Evolutionary conservation across 2,888 invertebrate genomes (phyloP), one percentile per base, ranked within the genome.

Genomic region (Adineta ricciae): DNA sequence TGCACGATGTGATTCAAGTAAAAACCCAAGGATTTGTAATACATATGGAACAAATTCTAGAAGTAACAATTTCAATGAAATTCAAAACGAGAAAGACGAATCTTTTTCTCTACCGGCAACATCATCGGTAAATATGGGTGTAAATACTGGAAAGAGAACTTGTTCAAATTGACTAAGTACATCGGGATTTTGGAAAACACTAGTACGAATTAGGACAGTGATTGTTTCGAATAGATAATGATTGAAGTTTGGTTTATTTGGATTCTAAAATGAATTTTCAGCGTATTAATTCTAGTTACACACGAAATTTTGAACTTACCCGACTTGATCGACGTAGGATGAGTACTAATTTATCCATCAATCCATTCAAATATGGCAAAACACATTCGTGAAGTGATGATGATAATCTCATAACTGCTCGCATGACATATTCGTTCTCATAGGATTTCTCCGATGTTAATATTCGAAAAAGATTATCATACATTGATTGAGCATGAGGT

Each of bases 391-490:
- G 95, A 32, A 97, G 41, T 41, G 78, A 41, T 41, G 38, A 78
- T 24, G 78, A 78, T 27, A 86, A 52, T 83, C 86, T 50, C 86
- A 84, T 84, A n/a, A 85, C 78, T 38, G 85, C 46, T 92, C 96
- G 97, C 96, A 99, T 99, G 14, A 95, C 93, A 89, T 99, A 98
- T 91, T 98, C 97, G 90, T 98, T 98, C 91, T 98, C 97, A 87
- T 94, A 78, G 1, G 78, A 78, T 41, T 78, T 78, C 0, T 78
- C 78, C 0, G 78, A 78, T n/a, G 38, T 78, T 41, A 78, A 78
- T 78, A 78, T 78, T 78, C n/a, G 38, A 38, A 78, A 78, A 41
- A 41, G n/a, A 24, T 41, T 38, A 38, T 78, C 78, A 41, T n/a
- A 78, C 14, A 78, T 78, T 2, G n/a, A n/a, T 41, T 78, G 78